Evolutionary conservation across 2,888 invertebrate genomes (phyloP).

Genomic region (Mylabris sibirica): DNA sequence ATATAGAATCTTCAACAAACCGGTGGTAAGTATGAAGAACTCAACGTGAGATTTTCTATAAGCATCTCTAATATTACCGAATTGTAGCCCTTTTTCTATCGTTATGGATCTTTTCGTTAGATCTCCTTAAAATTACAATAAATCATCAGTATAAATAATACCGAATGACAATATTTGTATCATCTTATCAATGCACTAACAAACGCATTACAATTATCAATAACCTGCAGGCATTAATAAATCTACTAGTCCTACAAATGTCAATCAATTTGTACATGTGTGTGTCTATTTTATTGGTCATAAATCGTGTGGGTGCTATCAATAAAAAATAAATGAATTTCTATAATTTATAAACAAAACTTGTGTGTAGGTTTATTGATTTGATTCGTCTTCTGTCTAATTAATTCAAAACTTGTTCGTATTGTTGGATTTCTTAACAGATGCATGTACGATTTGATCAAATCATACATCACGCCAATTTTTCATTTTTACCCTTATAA

Average conservation of each 20-base stretch:
- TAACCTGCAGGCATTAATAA: conserved; percentile 1
- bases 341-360: conserved; percentile 6
- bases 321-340: conserved; percentile 3
- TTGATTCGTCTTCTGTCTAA: neutral
- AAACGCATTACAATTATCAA: conserved; percentile 11
- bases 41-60: neutral
- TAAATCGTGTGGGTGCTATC: neutral
- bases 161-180: neutral
- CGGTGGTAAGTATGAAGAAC: neutral
- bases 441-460: conserved; percentile 1
- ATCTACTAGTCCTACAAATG: conserved; percentile 8
- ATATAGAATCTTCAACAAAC: neutral
- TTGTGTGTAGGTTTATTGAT: neutral
- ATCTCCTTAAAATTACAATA: neutral
- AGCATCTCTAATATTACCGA: neutral
- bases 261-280: neutral
- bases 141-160: neutral
- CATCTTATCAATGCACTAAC: neutral
- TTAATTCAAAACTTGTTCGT: neutral
- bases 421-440: neutral
- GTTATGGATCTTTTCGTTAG: no score
- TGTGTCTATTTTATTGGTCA: neutral
- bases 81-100: neutral
- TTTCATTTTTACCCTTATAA: neutral
- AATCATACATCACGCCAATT: neutral